These are phyloP conservation scores for Protophormia terraenovae DNA, from an alignment of 2,888 invertebrate species.

Conservation along the genomic window DNA sequence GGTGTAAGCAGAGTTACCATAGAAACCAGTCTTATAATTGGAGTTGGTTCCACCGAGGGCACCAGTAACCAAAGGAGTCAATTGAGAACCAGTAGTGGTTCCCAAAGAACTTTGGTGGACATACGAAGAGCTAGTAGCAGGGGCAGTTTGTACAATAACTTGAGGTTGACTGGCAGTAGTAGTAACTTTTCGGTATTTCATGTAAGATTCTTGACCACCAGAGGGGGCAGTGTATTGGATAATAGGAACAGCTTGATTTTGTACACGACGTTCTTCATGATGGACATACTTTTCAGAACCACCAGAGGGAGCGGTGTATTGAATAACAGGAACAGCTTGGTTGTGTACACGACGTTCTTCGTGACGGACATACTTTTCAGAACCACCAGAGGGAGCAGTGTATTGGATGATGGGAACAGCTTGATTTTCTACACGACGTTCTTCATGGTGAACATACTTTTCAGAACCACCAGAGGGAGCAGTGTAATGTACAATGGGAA, in stretches of 20 bases:
- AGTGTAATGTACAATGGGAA: constrained; percentile 67
- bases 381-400: constrained; percentile 68
- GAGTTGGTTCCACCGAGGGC: constrained; percentile 47
- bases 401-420: constrained; percentile 70
- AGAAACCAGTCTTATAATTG: constrained; percentile 42
- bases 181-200: constrained; percentile 71
- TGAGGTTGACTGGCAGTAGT: constrained; percentile 68
- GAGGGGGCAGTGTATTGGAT: constrained; percentile 62
- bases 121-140: constrained; percentile 67
- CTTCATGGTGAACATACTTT: constrained; percentile 71
- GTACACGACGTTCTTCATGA: constrained; percentile 68
- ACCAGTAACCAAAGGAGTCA: constrained; percentile 57
- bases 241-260: constrained; percentile 66
- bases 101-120: constrained; percentile 48
- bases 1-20: constrained; percentile 36
- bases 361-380: constrained; percentile 71
- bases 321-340: constrained; percentile 70
- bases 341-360: constrained; percentile 70
- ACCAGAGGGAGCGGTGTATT: constrained; percentile 66
- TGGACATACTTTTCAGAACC: constrained; percentile 70
- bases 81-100: constrained; percentile 57
- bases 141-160: constrained; percentile 63
- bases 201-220: constrained; percentile 71
- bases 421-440: constrained; percentile 71
- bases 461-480: constrained; percentile 70